phyloP scores from a whole-genome alignment of 2,888 invertebrate genomes.

The Laothoe populi region DNA sequence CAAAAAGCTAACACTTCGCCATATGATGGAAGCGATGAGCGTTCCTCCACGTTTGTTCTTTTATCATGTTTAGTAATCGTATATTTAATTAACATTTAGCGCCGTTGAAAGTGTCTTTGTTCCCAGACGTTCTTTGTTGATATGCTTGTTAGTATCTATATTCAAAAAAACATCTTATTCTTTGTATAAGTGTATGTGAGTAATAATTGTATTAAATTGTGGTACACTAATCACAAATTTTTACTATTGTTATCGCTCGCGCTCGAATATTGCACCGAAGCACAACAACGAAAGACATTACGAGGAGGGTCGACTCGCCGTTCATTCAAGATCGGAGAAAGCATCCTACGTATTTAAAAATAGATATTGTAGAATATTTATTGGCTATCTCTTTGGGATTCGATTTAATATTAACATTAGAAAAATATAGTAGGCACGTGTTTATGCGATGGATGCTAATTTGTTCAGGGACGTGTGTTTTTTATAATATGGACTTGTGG shows the following conservation, averaged over 20 bases:
- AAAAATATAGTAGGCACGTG: constrained; percentile 76
- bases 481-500: background rate
- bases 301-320: constrained; percentile 75
- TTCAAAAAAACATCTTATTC: background rate
- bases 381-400: constrained; percentile 76
- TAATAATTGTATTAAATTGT: background rate
- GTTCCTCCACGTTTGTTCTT: constrained; percentile 33
- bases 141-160: background rate
- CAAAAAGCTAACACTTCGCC: constrained; percentile 75
- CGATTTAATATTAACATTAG: constrained; percentile 79
- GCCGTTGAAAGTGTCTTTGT: background rate
- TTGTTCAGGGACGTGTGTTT: constrained; percentile 50
- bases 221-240: background rate
- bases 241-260: constrained; percentile 35
- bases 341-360: constrained; percentile 81
- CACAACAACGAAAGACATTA: constrained; percentile 68
- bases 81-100: background rate
- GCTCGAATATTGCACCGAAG: constrained; percentile 44
- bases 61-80: background rate
- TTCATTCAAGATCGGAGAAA: constrained; percentile 83
- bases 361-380: constrained; percentile 81
- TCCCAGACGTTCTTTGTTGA: background rate
- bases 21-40: constrained; percentile 54
- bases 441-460: constrained; percentile 58
- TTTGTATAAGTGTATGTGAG: background rate